phyloP scores from a whole-genome alignment of 2,888 invertebrate species.

The Caenorhabditis drosophilae region DNA sequence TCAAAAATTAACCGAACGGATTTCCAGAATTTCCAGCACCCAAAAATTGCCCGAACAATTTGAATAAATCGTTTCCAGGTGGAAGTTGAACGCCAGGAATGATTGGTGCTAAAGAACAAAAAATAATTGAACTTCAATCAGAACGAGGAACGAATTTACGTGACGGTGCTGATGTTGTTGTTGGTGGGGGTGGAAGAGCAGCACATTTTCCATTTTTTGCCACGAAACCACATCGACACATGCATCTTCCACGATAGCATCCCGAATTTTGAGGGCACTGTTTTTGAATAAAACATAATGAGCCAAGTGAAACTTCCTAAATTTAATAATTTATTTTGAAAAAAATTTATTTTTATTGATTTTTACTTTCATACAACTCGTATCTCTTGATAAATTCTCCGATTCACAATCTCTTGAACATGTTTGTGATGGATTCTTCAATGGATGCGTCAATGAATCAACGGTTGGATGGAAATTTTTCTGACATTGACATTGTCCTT shows the following conservation, averaged over 20 bases:
- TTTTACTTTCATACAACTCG: slow-evolving; percentile 58
- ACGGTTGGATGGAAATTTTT: slow-evolving; percentile 62
- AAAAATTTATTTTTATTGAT: too few species aligned
- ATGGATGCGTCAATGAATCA: slow-evolving; percentile 65
- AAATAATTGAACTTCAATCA: neutral
- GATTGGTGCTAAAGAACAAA: slow-evolving; percentile 26
- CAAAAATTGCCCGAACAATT: slow-evolving; percentile 42
- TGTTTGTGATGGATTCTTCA: slow-evolving; percentile 65
- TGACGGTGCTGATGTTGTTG: slow-evolving; percentile 57
- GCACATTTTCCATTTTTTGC: slow-evolving; percentile 58
- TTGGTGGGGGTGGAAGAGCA: slow-evolving; percentile 58
- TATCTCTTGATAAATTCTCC: slow-evolving; percentile 62
- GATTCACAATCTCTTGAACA: slow-evolving; percentile 63
- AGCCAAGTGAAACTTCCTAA: too few species aligned
- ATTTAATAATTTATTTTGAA: too few species aligned
- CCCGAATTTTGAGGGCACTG: slow-evolving; percentile 67
- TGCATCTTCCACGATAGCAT: slow-evolving; percentile 66
- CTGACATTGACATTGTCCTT: slow-evolving; percentile 65
- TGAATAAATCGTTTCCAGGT: slow-evolving; percentile 42
- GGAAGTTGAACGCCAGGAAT: slow-evolving; percentile 38
- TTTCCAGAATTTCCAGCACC: slow-evolving; percentile 19
- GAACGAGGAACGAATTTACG: too few species aligned
- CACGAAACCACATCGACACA: slow-evolving; percentile 63
- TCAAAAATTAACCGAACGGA: neutral
- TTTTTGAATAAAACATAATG: slow-evolving; percentile 67